These are phyloP conservation scores for Gastracanthus pulcherrimus DNA, from an alignment of 2,888 invertebrate species.

Conservation along the genomic window DNA sequence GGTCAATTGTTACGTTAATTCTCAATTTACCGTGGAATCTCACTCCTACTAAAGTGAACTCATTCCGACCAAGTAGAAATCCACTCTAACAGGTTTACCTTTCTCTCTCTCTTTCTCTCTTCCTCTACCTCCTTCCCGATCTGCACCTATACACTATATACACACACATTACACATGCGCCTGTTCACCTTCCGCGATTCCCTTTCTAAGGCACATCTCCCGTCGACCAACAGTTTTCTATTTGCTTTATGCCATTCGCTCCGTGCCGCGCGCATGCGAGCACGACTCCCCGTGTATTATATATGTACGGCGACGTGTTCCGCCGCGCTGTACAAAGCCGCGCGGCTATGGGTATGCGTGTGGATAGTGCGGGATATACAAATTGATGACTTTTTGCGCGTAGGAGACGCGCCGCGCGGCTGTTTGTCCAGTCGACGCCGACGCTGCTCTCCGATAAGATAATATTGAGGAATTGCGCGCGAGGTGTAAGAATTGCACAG, in stretches of 20 bases:
- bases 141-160: too few species aligned
- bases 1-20: too few species aligned
- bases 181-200: slow-evolving; percentile 29
- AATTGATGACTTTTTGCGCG: slow-evolving; percentile 4
- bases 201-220: slow-evolving; percentile 22
- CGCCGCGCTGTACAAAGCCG: too few species aligned
- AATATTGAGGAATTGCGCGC: too few species aligned
- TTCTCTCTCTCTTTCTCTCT: too few species aligned
- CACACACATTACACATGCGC: not conserved
- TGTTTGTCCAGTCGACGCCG: not conserved
- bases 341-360: too few species aligned
- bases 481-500: too few species aligned
- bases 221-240: not conserved
- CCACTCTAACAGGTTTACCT: too few species aligned
- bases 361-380: slow-evolving; percentile 2
- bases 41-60: too few species aligned
- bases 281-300: too few species aligned
- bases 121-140: not conserved
- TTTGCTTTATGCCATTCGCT: not conserved
- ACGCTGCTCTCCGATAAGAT: slow-evolving; percentile 30
- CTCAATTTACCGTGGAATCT: too few species aligned
- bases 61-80: too few species aligned
- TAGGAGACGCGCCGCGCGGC: not conserved
- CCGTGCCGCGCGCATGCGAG: not conserved
- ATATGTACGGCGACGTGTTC: not conserved